phyloP scores from a whole-genome alignment of 2,797 vertebrate species.

The Denticeps clupeoides region DNA sequence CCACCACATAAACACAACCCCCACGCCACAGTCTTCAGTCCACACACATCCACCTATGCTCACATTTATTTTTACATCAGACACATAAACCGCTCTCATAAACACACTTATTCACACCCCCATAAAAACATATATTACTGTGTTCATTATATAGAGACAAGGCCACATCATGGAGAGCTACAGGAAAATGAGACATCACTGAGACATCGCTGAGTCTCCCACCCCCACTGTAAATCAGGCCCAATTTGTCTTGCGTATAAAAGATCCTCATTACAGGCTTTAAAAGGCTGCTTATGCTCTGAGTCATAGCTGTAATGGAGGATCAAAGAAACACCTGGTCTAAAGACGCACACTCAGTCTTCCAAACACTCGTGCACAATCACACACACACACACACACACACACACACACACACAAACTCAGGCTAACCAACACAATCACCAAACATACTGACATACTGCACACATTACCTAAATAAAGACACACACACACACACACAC shows the following conservation, averaged over 20 bases:
- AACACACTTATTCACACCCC: not conserved
- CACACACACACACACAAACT: not conserved
- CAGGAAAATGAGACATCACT: slow-evolving; percentile 12
- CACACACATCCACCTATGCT: too few species aligned
- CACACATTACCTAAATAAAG: slow-evolving; percentile 8
- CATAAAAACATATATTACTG: not conserved
- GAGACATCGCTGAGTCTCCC: not conserved
- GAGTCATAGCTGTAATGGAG: slow-evolving; percentile 12
- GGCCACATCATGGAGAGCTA: slow-evolving; percentile 8
- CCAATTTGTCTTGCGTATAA: slow-evolving; percentile 17
- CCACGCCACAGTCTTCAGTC: too few species aligned
- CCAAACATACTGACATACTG: not conserved
- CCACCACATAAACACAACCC: too few species aligned
- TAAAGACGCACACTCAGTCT: slow-evolving; percentile 5
- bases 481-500: slow-evolving; percentile 30
- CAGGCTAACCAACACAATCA: not conserved
- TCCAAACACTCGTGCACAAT: slow-evolving; percentile 5
- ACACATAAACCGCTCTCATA: too few species aligned
- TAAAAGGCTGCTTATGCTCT: slow-evolving; percentile 9
- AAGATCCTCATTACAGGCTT: slow-evolving; percentile 19
- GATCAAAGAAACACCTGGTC: slow-evolving; percentile 21
- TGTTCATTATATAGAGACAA: slow-evolving; percentile 3
- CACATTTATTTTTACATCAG: too few species aligned
- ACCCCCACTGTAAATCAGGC: slow-evolving; percentile 10
- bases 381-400: slow-evolving; percentile 11